Percentiles rank a stretch among this genome's conserved stretches.
Evolutionary conservation across 2,888 invertebrate species (phyloP).

Genomic region (Seira musarum): DNA sequence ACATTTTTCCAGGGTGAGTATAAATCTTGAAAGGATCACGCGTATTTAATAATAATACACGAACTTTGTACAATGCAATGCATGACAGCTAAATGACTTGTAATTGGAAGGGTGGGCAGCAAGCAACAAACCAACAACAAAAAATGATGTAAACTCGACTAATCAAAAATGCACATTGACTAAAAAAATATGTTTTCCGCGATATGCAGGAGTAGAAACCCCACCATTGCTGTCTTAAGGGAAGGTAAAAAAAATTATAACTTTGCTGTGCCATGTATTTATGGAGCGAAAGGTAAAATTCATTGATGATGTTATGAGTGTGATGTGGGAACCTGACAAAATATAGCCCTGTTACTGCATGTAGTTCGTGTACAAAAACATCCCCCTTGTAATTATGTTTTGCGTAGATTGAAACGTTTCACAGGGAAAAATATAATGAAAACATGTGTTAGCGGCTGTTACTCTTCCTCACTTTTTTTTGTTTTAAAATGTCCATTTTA

Average conservation of each 20-base stretch:
- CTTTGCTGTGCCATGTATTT: not conserved
- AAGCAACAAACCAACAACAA: too few relatives aligned
- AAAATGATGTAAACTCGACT: not conserved
- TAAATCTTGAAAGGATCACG: constrained; percentile 46
- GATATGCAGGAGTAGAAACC: not conserved
- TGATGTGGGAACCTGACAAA: not conserved
- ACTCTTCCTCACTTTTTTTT: not conserved
- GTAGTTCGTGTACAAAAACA: not conserved
- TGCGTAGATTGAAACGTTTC: not conserved
- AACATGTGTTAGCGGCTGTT: constrained; percentile 29
- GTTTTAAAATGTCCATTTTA: not conserved
- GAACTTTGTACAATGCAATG: not conserved
- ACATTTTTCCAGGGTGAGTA: constrained; percentile 23
- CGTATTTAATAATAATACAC: constrained; percentile 32
- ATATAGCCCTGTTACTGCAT: not conserved
- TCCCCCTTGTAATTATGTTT: not conserved
- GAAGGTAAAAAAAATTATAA: not conserved
- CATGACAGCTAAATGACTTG: constrained; percentile 58
- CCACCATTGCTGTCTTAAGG: not conserved
- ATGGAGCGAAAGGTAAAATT: too few relatives aligned
- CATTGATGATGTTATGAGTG: too few relatives aligned
- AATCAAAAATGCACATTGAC: constrained; percentile 3
- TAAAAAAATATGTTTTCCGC: not conserved
- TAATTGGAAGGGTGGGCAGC: constrained; percentile 54
- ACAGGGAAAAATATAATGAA: constrained; percentile 3